Evolutionary conservation across 2,888 invertebrate genomes (phyloP).

Genomic region (Acleris holmiana): DNA sequence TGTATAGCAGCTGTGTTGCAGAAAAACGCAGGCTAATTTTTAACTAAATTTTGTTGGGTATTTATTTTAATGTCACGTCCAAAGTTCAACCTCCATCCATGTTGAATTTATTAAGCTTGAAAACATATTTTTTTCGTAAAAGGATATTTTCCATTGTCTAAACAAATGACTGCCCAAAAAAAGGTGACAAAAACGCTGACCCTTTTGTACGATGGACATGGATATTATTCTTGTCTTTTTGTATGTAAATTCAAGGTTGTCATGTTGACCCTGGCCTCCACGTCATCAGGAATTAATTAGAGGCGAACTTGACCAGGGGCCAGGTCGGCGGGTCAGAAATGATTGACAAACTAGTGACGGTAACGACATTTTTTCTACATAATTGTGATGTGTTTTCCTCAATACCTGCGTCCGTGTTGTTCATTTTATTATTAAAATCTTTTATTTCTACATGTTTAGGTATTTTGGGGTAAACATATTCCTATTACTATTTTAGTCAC

Average conservation of each 20-base stretch:
- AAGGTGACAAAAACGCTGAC: conserved; percentile 67
- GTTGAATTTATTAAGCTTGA: conserved; percentile 13
- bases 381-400: conserved; percentile 41
- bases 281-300: conserved; percentile 73
- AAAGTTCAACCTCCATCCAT: conserved; percentile 27
- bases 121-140: conserved; percentile 18
- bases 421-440: conserved; percentile 2
- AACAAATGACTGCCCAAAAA: conserved; percentile 38
- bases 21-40: background rate
- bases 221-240: conserved; percentile 71
- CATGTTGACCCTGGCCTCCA: conserved; percentile 57
- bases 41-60: background rate
- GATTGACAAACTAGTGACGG: conserved; percentile 65
- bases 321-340: conserved; percentile 59
- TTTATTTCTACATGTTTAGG: background rate
- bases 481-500: background rate
- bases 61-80: conserved; percentile 2
- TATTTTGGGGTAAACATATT: background rate
- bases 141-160: conserved; percentile 35
- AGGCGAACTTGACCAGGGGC: conserved; percentile 78
- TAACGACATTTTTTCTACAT: conserved; percentile 56
- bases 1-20: conserved; percentile 47
- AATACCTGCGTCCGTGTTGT: conserved; percentile 15
- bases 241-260: conserved; percentile 71
- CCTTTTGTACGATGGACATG: conserved; percentile 54